Percentiles rank a stretch among this genome's conserved stretches.
Conservation (phyloP, 2,113 vertebrate genomes). For the Clupea harengus region DNA sequence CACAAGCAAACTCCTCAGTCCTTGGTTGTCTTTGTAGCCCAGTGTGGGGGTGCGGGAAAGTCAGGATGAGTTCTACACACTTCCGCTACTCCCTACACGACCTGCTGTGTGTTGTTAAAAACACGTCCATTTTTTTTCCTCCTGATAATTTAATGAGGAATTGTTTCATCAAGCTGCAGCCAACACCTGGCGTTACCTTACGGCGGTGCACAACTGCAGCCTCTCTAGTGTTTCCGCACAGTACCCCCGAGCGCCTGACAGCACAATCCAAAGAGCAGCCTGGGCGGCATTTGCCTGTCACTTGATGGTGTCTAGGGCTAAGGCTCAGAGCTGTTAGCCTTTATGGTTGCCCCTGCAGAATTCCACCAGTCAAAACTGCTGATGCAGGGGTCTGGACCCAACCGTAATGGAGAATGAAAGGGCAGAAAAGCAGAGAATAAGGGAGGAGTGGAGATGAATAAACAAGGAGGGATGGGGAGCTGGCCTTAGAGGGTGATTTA, state of each 20-base stretch:
- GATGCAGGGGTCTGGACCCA: constrained; percentile 32
- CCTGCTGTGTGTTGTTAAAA: neutral
- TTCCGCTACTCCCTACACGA: neutral
- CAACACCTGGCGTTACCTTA: constrained; percentile 1
- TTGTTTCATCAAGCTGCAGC: neutral
- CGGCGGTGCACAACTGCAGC: neutral
- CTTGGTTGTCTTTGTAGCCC: neutral
- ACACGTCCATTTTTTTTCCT: neutral
- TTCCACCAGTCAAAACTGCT: constrained; percentile 13
- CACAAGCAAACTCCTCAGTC: neutral
- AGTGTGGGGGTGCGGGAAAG: neutral
- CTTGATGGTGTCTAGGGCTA: neutral
- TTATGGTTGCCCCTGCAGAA: neutral
- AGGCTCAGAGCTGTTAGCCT: neutral
- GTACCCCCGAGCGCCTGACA: neutral
- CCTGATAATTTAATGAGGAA: constrained; percentile 11
- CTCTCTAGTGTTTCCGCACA: neutral
- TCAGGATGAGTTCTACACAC: neutral
- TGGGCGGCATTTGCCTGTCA: neutral
- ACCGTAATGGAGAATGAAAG: constrained; percentile 27
- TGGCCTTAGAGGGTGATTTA: constrained; percentile 18
- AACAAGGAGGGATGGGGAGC: constrained; percentile 15
- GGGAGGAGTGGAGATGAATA: constrained; percentile 2
- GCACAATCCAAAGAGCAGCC: neutral
- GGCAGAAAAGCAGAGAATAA: constrained; percentile 19